These are phyloP conservation scores for Magallana angulata DNA, from an alignment of 1,140 invertebrate genomes.

Conservation along the genomic window DNA sequence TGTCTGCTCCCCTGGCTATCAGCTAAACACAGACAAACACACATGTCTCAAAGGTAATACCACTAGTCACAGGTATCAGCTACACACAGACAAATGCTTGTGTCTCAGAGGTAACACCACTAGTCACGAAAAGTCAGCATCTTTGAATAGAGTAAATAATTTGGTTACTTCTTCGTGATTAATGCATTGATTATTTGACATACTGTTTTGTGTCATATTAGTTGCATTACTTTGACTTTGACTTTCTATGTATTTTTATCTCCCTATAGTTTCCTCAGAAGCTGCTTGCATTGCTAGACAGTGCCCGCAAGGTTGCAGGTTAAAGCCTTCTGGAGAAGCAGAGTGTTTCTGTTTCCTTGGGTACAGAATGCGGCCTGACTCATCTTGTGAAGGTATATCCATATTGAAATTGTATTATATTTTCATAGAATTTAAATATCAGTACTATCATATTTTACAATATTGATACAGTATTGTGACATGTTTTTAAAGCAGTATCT, in stretches of 20 bases:
- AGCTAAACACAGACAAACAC: background rate
- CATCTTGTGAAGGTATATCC: background rate
- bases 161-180: background rate
- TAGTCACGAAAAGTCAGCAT: no score
- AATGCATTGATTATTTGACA: background rate
- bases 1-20: background rate
- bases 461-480: no score
- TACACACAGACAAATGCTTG: no score
- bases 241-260: background rate
- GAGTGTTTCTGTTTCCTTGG: conserved; percentile 9
- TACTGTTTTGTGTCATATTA: background rate
- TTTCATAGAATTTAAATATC: no score
- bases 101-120: no score
- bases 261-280: background rate
- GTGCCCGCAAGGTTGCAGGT: conserved; percentile 22
- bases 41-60: background rate
- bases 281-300: background rate
- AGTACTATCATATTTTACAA: no score
- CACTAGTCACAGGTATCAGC: no score
- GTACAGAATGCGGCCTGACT: background rate
- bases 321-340: background rate
- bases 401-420: no score
- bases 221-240: background rate
- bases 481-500: no score
- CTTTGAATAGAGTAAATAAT: background rate